Conservation (phyloP, 2,113 vertebrate species). For the Forbesichthys agassizii region DNA sequence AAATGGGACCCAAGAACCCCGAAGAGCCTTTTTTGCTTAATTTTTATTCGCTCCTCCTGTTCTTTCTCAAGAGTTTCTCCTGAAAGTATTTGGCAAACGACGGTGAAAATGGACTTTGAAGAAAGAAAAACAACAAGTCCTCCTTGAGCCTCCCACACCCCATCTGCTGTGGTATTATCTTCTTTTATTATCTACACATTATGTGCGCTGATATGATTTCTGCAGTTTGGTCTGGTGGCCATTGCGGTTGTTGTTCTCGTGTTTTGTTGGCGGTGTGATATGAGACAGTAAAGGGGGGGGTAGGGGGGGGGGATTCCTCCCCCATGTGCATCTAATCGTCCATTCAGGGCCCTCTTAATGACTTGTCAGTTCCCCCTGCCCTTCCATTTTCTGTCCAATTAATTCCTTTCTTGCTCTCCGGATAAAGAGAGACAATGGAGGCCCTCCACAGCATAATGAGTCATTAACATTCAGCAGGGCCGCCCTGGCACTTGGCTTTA, state of each 20-base stretch:
- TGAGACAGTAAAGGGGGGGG: slow-evolving; percentile 62
- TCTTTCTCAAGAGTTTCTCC: slow-evolving; percentile 80
- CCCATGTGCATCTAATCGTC: slow-evolving; percentile 84
- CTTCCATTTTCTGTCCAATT: slow-evolving; percentile 99
- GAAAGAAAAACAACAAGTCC: slow-evolving; percentile 77
- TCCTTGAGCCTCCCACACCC: slow-evolving; percentile 80
- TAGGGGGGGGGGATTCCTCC: slow-evolving; percentile 67
- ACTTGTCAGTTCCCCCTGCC: slow-evolving; percentile 92
- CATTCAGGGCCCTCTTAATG: slow-evolving; percentile 91
- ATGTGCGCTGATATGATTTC: slow-evolving; percentile 71
- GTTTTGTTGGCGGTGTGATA: slow-evolving; percentile 63
- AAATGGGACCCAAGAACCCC: slow-evolving; percentile 72
- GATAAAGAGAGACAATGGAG: slow-evolving; percentile 95
- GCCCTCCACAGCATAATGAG: slow-evolving; percentile 87
- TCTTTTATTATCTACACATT: slow-evolving; percentile 78
- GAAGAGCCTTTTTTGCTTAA: slow-evolving; percentile 68
- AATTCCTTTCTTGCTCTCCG: slow-evolving; percentile 97
- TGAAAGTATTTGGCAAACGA: slow-evolving; percentile 80
- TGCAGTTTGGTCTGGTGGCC: slow-evolving; percentile 66
- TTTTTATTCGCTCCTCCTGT: slow-evolving; percentile 77
- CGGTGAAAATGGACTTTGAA: slow-evolving; percentile 70
- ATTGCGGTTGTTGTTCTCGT: slow-evolving; percentile 58
- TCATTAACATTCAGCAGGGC: slow-evolving; percentile 98
- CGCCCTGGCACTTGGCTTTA: slow-evolving; percentile 80
- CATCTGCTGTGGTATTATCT: slow-evolving; percentile 81